Percentiles rank a stretch among this genome's conserved stretches.
Evolutionary conservation across 2,113 vertebrate species (phyloP).

Genomic region (Tachysurus vachellii): DNA sequence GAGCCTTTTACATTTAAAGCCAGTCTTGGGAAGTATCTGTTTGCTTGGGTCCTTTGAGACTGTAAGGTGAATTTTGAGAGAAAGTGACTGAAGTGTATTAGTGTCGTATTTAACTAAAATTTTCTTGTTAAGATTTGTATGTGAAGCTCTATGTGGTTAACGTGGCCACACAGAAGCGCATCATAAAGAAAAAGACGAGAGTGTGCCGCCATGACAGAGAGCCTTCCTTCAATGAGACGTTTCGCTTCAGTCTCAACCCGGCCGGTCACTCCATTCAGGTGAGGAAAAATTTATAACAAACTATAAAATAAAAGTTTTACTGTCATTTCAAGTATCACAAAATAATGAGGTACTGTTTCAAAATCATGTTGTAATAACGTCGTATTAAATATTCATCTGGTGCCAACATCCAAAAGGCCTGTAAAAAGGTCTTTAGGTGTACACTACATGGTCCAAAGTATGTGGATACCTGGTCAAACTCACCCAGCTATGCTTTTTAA

Average conservation of each 20-base stretch:
- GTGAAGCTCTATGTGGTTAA: conserved; percentile 98
- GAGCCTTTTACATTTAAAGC: background rate
- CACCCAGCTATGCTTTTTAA: background rate
- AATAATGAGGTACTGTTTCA: background rate
- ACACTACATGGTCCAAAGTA: background rate
- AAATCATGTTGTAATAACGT: background rate
- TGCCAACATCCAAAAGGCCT: background rate
- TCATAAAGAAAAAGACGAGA: conserved; percentile 99
- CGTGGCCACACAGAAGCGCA: conserved; percentile 92
- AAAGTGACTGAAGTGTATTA: background rate
- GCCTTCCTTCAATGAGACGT: conserved; percentile 98
- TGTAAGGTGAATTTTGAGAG: background rate
- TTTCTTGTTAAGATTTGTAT: conserved; percentile 82
- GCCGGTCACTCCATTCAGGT: conserved; percentile 98
- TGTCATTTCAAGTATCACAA: background rate
- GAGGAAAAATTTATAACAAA: conserved; percentile 41
- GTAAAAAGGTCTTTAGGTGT: background rate
- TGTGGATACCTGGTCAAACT: background rate
- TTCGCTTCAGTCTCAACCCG: conserved; percentile 93
- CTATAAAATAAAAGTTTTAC: background rate
- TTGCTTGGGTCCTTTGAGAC: background rate
- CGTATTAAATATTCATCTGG: background rate
- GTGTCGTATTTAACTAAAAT: background rate
- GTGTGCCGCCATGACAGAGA: conserved; percentile 96
- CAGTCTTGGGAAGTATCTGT: background rate